Percentiles rank a stretch among this genome's conserved stretches.
Conservation (phyloP, 1,140 invertebrate genomes). For the Polypedilum pembai region DNA sequence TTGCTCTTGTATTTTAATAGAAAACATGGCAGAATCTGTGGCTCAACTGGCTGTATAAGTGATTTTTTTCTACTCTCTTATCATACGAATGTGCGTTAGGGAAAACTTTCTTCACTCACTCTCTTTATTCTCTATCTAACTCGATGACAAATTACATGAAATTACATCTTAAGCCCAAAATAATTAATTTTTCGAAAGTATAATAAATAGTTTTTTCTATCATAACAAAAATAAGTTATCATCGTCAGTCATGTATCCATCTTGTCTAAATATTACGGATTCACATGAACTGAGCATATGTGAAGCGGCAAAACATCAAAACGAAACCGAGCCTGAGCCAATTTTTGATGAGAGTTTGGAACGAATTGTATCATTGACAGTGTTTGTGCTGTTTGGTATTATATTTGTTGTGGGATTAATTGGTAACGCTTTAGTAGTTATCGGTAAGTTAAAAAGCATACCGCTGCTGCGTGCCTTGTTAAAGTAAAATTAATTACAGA, state of each 20-base stretch:
- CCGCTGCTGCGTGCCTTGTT: neutral
- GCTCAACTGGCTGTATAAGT: too few species aligned
- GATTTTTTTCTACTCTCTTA: too few species aligned
- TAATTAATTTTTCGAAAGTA: neutral
- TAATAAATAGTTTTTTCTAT: neutral
- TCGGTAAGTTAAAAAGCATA: constrained; percentile 42
- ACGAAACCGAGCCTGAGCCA: neutral
- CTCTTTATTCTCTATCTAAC: too few species aligned
- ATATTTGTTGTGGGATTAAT: constrained; percentile 80
- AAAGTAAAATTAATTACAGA: neutral
- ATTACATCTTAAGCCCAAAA: neutral
- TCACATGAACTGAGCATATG: constrained; percentile 14
- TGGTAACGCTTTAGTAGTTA: constrained; percentile 79
- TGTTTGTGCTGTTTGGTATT: constrained; percentile 80
- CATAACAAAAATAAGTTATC: neutral
- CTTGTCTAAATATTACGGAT: neutral
- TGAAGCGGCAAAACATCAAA: neutral
- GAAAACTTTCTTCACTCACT: too few species aligned
- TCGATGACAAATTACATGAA: neutral
- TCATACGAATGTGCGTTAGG: too few species aligned
- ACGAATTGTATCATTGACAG: constrained; percentile 58
- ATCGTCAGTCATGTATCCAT: constrained; percentile 9
- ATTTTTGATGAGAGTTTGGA: constrained; percentile 34
- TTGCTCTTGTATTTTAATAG: too few species aligned
- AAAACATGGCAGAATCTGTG: too few species aligned